Evolutionary conservation across 2,113 vertebrate genomes (phyloP).

Genomic region (Lycocorax pyrrhopterus): DNA sequence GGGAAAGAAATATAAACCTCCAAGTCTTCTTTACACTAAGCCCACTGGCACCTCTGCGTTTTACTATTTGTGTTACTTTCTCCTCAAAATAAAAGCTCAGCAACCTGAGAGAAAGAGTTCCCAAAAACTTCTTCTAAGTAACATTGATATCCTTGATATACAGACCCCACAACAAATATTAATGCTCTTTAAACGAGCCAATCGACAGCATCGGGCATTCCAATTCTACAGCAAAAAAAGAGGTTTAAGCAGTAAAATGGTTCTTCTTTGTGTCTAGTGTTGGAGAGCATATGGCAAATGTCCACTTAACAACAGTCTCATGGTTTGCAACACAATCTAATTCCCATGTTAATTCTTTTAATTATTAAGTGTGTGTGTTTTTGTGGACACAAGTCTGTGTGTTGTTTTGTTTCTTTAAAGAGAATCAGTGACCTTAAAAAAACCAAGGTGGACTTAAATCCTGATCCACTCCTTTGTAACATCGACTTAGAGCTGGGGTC

Average conservation of each 20-base stretch:
- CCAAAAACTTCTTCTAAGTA: background rate
- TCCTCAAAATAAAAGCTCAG: background rate
- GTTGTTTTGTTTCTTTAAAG: background rate
- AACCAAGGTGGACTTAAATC: background rate
- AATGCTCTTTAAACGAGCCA: background rate
- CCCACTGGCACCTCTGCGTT: background rate
- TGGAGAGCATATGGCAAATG: slow-evolving; percentile 48
- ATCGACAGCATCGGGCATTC: background rate
- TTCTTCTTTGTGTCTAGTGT: slow-evolving; percentile 46
- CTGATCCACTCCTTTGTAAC: background rate
- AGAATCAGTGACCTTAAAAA: slow-evolving; percentile 14
- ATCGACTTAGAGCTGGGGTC: background rate
- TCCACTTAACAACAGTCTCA: slow-evolving; percentile 4
- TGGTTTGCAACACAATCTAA: slow-evolving; percentile 6
- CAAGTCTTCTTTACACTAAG: slow-evolving; percentile 15
- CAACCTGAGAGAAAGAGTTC: background rate
- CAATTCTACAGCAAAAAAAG: background rate
- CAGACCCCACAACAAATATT: background rate
- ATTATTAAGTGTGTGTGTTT: background rate
- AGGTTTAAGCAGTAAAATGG: background rate
- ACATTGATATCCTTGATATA: background rate
- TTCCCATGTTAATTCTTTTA: slow-evolving; percentile 1
- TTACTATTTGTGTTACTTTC: slow-evolving; percentile 32
- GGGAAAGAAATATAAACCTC: background rate
- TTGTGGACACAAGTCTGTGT: background rate